These are phyloP conservation scores for Dasypus novemcinctus DNA, from an alignment of 2,113 vertebrate genomes.

Conservation along the genomic window DNA sequence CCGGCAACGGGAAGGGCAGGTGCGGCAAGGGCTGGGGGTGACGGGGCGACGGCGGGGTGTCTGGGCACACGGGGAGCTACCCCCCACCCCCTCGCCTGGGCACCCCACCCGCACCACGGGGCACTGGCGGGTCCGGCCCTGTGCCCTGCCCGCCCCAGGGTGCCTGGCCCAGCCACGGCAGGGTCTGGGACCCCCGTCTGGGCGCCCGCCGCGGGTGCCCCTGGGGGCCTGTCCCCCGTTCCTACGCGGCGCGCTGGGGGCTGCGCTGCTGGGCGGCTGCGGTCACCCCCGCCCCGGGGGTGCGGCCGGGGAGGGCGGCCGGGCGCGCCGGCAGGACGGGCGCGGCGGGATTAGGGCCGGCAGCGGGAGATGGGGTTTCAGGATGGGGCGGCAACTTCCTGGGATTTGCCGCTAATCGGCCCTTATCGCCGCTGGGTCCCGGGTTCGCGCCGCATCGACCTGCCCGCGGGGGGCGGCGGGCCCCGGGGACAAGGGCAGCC, in stretches of 20 bases:
- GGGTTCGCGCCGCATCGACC: no score
- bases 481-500: fast-evolving
- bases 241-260: not conserved
- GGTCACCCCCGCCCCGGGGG: no score
- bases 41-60: not conserved
- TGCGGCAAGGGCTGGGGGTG: not conserved
- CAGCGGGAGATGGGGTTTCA: constrained; percentile 52
- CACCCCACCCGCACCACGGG: fast-evolving
- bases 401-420: constrained; percentile 58
- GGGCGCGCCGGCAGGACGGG: not conserved
- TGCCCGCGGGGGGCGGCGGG: not conserved
- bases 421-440: not conserved
- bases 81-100: fast-evolving
- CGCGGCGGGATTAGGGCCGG: not conserved
- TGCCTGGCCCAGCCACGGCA: not conserved
- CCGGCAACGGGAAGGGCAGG: not conserved
- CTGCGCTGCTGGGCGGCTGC: not conserved
- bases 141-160: no score
- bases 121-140: fast-evolving
- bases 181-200: not conserved
- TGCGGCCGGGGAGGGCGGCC: not conserved
- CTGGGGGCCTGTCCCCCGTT: no score
- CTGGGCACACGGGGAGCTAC: not conserved
- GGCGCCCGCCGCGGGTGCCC: not conserved
- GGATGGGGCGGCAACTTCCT: constrained; percentile 67